Evolutionary conservation across 2,113 vertebrate species (phyloP).

Genomic region (Hypomesus transpacificus): DNA sequence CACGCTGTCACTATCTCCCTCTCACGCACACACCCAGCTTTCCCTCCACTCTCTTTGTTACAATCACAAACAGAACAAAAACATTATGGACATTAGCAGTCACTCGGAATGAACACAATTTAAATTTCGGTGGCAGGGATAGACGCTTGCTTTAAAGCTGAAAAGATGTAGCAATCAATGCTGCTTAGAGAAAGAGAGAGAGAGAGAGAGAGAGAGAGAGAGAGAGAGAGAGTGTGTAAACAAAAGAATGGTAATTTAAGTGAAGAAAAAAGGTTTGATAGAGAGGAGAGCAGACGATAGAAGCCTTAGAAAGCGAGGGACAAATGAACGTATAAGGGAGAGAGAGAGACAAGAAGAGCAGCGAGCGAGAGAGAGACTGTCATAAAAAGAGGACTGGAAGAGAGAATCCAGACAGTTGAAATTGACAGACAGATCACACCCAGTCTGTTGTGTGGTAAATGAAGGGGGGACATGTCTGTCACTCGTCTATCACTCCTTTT

Average conservation of each 20-base stretch:
- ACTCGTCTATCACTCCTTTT: constrained; percentile 8
- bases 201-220: neutral
- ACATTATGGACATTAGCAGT: constrained; percentile 31
- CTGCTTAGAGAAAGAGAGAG: constrained; percentile 2
- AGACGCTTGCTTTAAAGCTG: constrained; percentile 28
- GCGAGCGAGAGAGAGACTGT: neutral
- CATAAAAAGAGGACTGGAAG: neutral
- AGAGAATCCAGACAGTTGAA: neutral
- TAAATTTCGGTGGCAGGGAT: constrained; percentile 35
- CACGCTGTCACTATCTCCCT: constrained; percentile 8
- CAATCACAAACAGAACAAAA: constrained; percentile 35
- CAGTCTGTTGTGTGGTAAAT: constrained; percentile 16
- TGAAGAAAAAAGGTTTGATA: neutral
- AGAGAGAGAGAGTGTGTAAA: neutral
- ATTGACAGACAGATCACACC: constrained; percentile 11
- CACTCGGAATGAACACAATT: constrained; percentile 47
- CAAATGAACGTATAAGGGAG: neutral
- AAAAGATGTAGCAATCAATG: constrained; percentile 35
- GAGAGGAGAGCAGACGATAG: neutral
- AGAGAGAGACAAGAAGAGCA: neutral
- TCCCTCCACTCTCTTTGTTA: constrained; percentile 38
- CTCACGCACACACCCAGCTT: neutral
- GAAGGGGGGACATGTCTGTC: neutral
- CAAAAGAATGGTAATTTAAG: neutral
- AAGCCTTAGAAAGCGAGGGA: neutral